These are phyloP conservation scores for Nasonia oneida DNA, from an alignment of 2,888 invertebrate genomes.

Conservation along the genomic window DNA sequence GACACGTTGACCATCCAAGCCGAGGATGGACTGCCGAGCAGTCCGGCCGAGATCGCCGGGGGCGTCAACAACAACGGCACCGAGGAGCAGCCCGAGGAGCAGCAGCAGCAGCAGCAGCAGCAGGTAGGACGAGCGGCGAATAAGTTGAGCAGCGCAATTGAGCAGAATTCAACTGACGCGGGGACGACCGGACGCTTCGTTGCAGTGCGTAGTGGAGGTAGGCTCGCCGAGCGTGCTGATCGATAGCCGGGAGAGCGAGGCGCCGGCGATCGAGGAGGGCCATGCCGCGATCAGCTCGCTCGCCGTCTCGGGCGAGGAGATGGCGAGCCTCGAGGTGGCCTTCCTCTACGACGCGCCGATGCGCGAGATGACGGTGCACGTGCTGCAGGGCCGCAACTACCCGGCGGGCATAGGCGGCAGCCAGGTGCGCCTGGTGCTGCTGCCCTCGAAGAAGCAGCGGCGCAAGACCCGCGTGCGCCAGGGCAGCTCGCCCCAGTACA, in stretches of 20 bases:
- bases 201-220: constrained; percentile 77
- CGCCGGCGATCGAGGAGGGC: constrained; percentile 65
- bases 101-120: constrained; percentile 42
- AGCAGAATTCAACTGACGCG: too few relatives aligned
- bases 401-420: constrained; percentile 85
- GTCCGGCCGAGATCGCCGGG: too few relatives aligned
- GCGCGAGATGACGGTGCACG: constrained; percentile 94
- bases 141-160: too few relatives aligned
- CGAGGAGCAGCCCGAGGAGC: constrained; percentile 69
- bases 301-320: constrained; percentile 72
- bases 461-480: constrained; percentile 96
- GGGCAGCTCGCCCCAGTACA: constrained; percentile 94
- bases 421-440: constrained; percentile 91
- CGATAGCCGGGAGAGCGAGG: constrained; percentile 35
- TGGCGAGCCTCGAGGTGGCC: constrained; percentile 90
- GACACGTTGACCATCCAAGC: constrained; percentile 79
- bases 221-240: constrained; percentile 72
- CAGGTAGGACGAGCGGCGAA: constrained; percentile 55
- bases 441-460: constrained; percentile 96
- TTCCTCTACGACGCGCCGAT: constrained; percentile 94
- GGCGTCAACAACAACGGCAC: neutral
- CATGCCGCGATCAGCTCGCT: constrained; percentile 75
- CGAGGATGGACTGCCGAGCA: constrained; percentile 77
- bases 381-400: constrained; percentile 93
- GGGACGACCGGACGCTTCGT: neutral